Conservation (phyloP, 2,113 vertebrate genomes). For the Nibea albiflora region DNA sequence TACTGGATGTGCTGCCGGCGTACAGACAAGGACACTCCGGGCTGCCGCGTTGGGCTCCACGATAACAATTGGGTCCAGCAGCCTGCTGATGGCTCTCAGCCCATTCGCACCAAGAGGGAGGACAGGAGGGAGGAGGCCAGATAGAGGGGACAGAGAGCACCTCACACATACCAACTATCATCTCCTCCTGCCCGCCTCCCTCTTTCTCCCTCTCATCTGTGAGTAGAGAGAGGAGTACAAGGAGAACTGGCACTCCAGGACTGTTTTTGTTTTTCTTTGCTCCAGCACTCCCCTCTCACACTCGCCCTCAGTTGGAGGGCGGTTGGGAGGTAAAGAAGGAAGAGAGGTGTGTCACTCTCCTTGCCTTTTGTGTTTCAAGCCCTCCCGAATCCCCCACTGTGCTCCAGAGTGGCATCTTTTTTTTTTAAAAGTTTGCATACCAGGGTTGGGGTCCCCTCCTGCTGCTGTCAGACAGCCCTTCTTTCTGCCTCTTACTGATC, state of each 20-base stretch:
- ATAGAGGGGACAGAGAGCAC: conserved; percentile 57
- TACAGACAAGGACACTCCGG: conserved; percentile 90
- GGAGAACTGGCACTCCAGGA: conserved; percentile 59
- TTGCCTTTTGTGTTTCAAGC: conserved; percentile 62
- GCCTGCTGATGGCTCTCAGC: conserved; percentile 83
- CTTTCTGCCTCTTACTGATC: conserved; percentile 57
- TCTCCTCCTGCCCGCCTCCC: conserved; percentile 55
- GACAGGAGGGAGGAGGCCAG: conserved; percentile 88
- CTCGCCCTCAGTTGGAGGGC: conserved; percentile 37
- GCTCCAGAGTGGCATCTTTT: conserved; percentile 64
- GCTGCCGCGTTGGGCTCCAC: conserved; percentile 93
- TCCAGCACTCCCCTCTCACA: conserved; percentile 56
- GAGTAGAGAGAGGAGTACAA: conserved; percentile 15
- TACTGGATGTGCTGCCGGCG: conserved; percentile 99
- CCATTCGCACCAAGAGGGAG: conserved; percentile 83
- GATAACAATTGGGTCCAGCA: conserved; percentile 98
- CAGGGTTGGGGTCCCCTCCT: conserved; percentile 76
- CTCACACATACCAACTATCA: conserved; percentile 37
- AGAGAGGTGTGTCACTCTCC: conserved; percentile 67
- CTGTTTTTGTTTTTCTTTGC: conserved; percentile 46
- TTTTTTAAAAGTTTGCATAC: conserved; percentile 58
- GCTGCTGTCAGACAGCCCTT: conserved; percentile 66
- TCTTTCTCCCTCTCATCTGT: conserved; percentile 30
- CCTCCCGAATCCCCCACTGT: conserved; percentile 55
- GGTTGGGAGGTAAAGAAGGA: conserved; percentile 64